Base-by-base conservation (phyloP, 2,888 invertebrate genomes). In the Hirudinaria manillensis region DNA sequence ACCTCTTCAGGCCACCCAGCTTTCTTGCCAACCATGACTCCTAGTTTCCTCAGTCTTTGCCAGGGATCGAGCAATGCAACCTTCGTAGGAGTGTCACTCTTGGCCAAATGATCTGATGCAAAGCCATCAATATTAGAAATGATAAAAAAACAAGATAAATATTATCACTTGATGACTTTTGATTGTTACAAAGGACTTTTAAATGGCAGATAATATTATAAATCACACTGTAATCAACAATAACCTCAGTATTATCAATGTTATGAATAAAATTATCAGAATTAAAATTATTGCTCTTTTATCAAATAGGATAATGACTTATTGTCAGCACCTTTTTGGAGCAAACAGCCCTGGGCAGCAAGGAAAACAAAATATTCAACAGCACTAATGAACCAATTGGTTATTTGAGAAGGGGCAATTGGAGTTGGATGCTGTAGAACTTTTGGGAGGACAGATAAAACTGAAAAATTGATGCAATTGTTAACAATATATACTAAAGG, bases 321-420 rank as follows among this genome's bases (percentile, higher is more conserved):
- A 45, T 45, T 6, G 16, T 45, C 45, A 61, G 10, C 7, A 61
- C 61, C 61, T 61, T 61, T 61, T 45, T 45, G 45, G 6, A 45
- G 45, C 13, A n/a, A 16, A n/a, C 4, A 61, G 13, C 29, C 61
- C 24, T 29, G 24, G 19, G 61, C 61, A 27, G 61, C 61, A 27
- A 61, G 24, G 29, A 29, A 24, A 61, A 61, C 61, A 61, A 27
- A 61, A 29, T 61, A 61, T 29, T 61, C 61, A 24, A 61, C 24
- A 61, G 61, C 61, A 61, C 4, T 61, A n/a, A 61, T 61, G 61
- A 61, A 61, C 61, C 61, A 61, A 19, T 16, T 61, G 61, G 10
- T 27, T 1, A 29, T n/a, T 29, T 61, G 61, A 24, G 29, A 61
- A 61, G 61, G 61, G 10, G 61, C 10, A 61, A 61, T 24, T 6